These are phyloP conservation scores for Lypha dubia DNA, from an alignment of 2,888 invertebrate genomes.

Conservation along the genomic window DNA sequence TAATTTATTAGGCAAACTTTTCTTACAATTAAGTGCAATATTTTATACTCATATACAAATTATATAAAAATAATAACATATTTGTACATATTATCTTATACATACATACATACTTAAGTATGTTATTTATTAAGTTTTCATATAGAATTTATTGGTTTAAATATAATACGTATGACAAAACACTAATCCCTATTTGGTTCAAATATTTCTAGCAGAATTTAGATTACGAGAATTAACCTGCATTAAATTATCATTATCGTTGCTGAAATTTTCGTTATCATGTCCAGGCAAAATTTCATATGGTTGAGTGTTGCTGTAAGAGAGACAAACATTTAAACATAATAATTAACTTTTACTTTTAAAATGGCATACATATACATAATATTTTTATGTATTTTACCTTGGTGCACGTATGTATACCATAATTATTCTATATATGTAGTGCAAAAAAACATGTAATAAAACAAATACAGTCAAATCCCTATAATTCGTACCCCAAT, in stretches of 20 bases:
- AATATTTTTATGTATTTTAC: too few relatives aligned
- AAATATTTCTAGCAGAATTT: conserved; percentile 28
- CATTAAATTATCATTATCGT: conserved; percentile 19
- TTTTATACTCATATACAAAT: too few relatives aligned
- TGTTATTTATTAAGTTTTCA: background rate
- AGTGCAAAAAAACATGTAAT: too few relatives aligned
- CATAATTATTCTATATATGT: too few relatives aligned
- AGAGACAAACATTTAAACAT: background rate
- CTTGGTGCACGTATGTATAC: background rate
- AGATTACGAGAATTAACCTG: conserved; percentile 3
- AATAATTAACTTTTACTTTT: background rate
- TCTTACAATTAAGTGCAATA: too few relatives aligned
- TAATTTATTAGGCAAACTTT: background rate
- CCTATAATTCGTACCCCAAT: too few relatives aligned
- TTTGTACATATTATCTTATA: too few relatives aligned
- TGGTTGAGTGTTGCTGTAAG: conserved; percentile 68
- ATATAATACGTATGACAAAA: background rate
- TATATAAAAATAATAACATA: too few relatives aligned
- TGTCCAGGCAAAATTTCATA: conserved; percentile 65
- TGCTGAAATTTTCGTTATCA: conserved; percentile 33
- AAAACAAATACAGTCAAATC: too few relatives aligned
- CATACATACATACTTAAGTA: too few relatives aligned
- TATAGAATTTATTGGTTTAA: background rate
- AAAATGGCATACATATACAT: too few relatives aligned
- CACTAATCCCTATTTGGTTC: background rate